A percentile compares a stretch with the other conserved stretches of the same genome.
These are phyloP conservation scores for Pinctada fucata DNA, from an alignment of 2,888 invertebrate genomes.

Conservation along the genomic window DNA sequence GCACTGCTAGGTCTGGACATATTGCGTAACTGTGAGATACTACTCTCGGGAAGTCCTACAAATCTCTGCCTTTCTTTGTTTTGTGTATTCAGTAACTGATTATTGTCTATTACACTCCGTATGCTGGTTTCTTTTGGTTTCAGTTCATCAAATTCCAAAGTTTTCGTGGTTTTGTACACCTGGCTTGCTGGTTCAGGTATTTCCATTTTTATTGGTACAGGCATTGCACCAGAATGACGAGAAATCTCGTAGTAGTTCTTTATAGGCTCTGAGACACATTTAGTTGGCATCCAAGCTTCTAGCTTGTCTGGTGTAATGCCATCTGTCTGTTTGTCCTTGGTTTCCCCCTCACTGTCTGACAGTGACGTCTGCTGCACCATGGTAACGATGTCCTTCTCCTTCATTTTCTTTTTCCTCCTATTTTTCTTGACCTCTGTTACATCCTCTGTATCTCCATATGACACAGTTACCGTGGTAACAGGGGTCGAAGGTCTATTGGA, in stretches of 20 bases:
- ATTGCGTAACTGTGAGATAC: not conserved
- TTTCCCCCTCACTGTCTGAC: constrained; percentile 41
- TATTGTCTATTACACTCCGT: constrained; percentile 52
- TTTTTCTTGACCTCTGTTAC: constrained; percentile 36
- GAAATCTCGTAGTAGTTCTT: constrained; percentile 60
- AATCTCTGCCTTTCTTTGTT: constrained; percentile 34
- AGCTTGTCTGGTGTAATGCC: constrained; percentile 34
- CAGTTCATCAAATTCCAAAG: constrained; percentile 53
- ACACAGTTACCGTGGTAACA: constrained; percentile 54
- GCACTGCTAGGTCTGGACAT: not conserved
- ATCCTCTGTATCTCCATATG: constrained; percentile 51
- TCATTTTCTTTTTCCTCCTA: constrained; percentile 34
- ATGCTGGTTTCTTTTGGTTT: constrained; percentile 52
- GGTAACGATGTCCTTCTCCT: constrained; percentile 54
- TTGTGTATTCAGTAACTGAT: constrained; percentile 34
- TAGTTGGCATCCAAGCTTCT: constrained; percentile 44
- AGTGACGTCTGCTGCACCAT: constrained; percentile 53
- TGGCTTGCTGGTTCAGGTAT: not conserved
- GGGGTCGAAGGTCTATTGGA: constrained; percentile 49
- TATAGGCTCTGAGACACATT: constrained; percentile 52
- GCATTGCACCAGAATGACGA: constrained; percentile 36
- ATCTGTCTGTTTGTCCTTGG: constrained; percentile 16
- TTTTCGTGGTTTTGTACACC: constrained; percentile 57
- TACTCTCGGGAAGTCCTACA: constrained; percentile 13
- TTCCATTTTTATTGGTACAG: not conserved